Base-by-base conservation (phyloP, 2,888 invertebrate species). In the Epirrhoe tristata region DNA sequence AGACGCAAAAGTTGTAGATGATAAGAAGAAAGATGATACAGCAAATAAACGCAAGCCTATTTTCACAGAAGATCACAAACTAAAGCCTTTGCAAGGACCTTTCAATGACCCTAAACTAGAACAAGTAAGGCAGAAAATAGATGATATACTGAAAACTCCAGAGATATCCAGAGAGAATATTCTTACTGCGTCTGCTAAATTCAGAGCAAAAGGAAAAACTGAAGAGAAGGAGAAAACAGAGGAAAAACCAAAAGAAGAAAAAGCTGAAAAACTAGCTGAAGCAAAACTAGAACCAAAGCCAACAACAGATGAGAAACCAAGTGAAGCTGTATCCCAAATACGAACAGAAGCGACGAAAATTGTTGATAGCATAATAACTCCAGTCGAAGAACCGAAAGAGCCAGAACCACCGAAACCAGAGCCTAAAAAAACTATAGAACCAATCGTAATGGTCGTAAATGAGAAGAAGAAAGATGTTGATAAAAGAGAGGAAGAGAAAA, bases 41-140 rank as follows among this genome's bases (percentile, higher is more conserved):
- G 24, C 24, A 69, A 71, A 65, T 58, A 74, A 56, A 59, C 67
- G 77, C 0, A 82, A 79, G 54, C 72, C 87, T 5, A 61, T 85
- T 66, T 85, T 86, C 58, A 74, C 79, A 1, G 93, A 93, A 14
- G 91, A 93, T 36, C 86, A 86, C 69, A 93, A 87, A 80, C 70
- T 94, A 5, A 90, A 83, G 77, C 88, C 89, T 16, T 77, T 94
- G 56, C 90, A 91, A 67, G 90, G 92, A 6, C 93, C 93, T 0
- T 91, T 90, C 60, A 91, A 93, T 58, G 93, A 94, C 59, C 93
- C 93, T 24, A 91, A 93, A 81, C 86, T 94, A 6, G 93, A 93
- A 78, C 83, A 90, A 68, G 93, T 88, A 0, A 91, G 88, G 79
- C 91, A 91, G 74, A 93, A 88, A 80, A 94, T 94, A 66, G 93